Base-by-base conservation (phyloP, 2,888 invertebrate genomes). In the Pseudanteris insignis region DNA sequence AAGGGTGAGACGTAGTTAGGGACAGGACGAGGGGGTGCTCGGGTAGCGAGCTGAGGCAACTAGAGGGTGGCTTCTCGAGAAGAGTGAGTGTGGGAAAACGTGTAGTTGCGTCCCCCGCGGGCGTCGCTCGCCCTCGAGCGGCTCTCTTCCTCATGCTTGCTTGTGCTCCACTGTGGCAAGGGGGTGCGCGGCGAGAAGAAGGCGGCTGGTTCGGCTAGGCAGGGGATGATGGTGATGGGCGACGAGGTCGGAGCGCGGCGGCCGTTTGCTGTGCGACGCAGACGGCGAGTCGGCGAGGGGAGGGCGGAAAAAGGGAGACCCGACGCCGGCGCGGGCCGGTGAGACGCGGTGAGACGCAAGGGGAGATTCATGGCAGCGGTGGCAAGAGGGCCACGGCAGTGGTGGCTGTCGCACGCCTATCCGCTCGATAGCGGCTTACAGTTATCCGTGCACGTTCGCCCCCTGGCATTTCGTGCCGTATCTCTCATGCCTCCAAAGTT, bases 341-440 rank as follows among this genome's bases (percentile, higher is more conserved):
- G n/a, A n/a, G n/a, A n/a, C n/a, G n/a, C n/a, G n/a, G n/a, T n/a
- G n/a, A n/a, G n/a, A n/a, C n/a, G n/a, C n/a, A n/a, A n/a, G n/a
- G 53, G 61, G 50, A 46, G 57, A 65, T 62, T 66, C 62, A 60
- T 48, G 65, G 67, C 67, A 67, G 66, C 68, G 62, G 33, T 60
- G 57, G 54, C 53, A 69, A 51, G 51, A 41, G 51, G 51, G 41
- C 51, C 36, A 30, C 37, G 68, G 65, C 68, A 63, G 47, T 63
- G 58, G 53, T 51, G 70, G 70, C 18, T 18, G 74, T 73, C 74
- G 74, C 71, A 70, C 74, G 76, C 75, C 76, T 77, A 76, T 74
- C 72, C 78, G 78, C 78, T 79, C 78, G 76, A 79, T 79, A 79
- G 76, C 75, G 70, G 76, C 77, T 78, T 76, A 75, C 74, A 73